phyloP scores from a whole-genome alignment of 1,140 invertebrate species.

The Lasaia peninsularis region DNA sequence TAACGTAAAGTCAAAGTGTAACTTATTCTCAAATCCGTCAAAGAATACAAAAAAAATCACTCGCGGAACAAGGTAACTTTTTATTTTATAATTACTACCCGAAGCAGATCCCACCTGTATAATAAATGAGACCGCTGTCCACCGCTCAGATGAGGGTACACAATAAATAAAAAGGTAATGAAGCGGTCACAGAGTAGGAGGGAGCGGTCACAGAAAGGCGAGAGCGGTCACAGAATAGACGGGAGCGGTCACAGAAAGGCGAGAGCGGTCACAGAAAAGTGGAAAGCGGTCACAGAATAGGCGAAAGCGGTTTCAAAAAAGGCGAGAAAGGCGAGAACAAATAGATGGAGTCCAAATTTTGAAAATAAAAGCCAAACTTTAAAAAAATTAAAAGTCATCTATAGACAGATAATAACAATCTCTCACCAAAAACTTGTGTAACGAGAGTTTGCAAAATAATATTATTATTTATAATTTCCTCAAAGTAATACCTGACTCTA shows the following conservation, averaged over 20 bases:
- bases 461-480: too few species aligned
- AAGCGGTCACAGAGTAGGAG: not conserved
- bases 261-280: not conserved
- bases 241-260: not conserved
- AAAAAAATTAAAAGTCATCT: too few species aligned
- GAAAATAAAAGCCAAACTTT: too few species aligned
- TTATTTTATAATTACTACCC: slow-evolving; percentile 1
- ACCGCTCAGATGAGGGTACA: not conserved
- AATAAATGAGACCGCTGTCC: slow-evolving; percentile 3
- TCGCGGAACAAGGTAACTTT: not conserved
- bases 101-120: not conserved
- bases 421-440: too few species aligned
- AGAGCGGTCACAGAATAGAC: not conserved
- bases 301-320: not conserved
- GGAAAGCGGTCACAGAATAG: not conserved
- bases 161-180: not conserved
- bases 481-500: too few species aligned
- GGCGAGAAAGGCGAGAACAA: too few species aligned
- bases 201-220: not conserved
- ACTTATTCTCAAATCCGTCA: not conserved
- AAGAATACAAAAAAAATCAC: not conserved
- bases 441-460: too few species aligned
- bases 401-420: too few species aligned
- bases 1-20: too few species aligned
- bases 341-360: too few species aligned